Base-by-base conservation (phyloP, 2,113 vertebrate species). In the Taxidea taxus region DNA sequence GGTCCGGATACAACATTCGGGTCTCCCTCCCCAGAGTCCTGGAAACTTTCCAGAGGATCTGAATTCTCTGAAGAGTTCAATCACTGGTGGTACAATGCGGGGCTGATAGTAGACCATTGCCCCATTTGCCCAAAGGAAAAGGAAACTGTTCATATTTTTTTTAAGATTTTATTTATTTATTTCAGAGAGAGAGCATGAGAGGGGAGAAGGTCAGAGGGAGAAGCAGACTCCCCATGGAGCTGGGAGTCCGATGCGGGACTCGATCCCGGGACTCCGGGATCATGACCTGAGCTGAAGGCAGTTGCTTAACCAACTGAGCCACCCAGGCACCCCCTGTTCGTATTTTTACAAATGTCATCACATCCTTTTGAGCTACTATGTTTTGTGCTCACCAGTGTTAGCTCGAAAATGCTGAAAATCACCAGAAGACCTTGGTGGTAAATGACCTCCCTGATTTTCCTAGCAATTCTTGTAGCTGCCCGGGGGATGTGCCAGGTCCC, bases 1-100 rank as follows among this genome's bases (percentile, higher is more conserved):
- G 18, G 4, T 12, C 23, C 14, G 20, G 31, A 18, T 1, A 4
- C 2, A 4, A 29, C 1, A 0, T 20, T 29, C 1, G 0, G 13
- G 42, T 56, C 58, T 75, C 37, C 37, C 64, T 47, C 20, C 37
- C 34, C 11, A n/a, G 31, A 37, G 29, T 7, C 0, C 66, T n/a
- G 92, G 47, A 39, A 51, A 42, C 25, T 18, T 39, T 77, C 58
- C 56, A 11, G 0, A 0, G 1, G 6, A 44, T 37, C 2, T 77
- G 9, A 68, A 37, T 8, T 75, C 75, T 68, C 54, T 18, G 12
- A 15, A 83, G 49, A 10, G 62, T 34, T 54, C 37, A 4, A 0
- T 42, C 5, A 7, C 7, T 12, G 29, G 6, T 37, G n/a, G 37
- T 1, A 2, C 37, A 1, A 15, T 8, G 3, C 39, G 29, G 44